Conservation (phyloP, 2,113 vertebrate genomes). For the Stercorarius parasiticus region DNA sequence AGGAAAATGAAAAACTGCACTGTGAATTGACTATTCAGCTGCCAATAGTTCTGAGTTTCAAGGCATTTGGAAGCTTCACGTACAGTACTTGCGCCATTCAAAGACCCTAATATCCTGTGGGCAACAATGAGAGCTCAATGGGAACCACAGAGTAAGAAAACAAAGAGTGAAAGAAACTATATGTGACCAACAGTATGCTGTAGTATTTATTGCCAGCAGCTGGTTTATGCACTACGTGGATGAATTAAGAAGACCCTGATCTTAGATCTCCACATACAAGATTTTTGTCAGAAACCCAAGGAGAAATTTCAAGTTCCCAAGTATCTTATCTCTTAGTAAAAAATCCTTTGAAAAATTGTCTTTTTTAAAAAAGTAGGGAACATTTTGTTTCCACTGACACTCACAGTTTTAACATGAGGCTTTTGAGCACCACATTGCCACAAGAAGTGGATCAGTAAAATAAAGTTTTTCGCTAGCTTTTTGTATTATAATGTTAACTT, state of each 20-base stretch:
- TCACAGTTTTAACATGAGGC: not conserved
- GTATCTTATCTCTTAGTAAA: not conserved
- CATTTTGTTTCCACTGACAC: not conserved
- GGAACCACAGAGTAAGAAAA: not conserved
- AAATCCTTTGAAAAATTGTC: not conserved
- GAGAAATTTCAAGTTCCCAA: not conserved
- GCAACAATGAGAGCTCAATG: not conserved
- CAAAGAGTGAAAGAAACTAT: not conserved
- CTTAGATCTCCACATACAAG: not conserved
- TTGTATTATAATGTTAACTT: not conserved
- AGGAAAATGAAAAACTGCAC: not conserved
- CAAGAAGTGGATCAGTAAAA: not conserved
- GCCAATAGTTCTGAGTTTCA: not conserved
- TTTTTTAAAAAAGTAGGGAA: not conserved
- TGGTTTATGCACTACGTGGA: not conserved
- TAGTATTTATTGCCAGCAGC: not conserved
- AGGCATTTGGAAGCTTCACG: not conserved
- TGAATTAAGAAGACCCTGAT: not conserved
- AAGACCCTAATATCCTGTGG: not conserved
- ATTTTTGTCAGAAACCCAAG: not conserved
- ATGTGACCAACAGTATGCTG: not conserved
- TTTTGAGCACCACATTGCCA: not conserved
- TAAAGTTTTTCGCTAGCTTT: not conserved
- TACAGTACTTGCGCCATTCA: not conserved
- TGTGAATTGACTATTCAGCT: not conserved